A percentile compares a stretch with the other conserved stretches of the same genome.
phyloP scores from a whole-genome alignment of 2,888 invertebrate species.

The Amitus sp. region DNA sequence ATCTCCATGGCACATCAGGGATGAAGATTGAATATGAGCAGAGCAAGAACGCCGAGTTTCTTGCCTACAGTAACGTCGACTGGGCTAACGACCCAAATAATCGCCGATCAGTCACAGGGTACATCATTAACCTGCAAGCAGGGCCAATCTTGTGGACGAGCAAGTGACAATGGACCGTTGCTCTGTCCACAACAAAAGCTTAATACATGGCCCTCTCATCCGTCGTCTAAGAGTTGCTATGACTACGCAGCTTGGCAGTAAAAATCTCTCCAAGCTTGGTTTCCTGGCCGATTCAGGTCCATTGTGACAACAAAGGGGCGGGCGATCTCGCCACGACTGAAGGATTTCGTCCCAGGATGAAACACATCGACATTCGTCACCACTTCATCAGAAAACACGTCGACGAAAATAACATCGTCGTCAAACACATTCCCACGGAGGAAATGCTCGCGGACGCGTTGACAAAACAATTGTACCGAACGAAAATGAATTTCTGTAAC shows the following conservation, averaged over 20 bases:
- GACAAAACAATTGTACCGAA: not conserved
- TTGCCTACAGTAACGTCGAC: slow-evolving; percentile 17
- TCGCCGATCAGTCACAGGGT: slow-evolving; percentile 46
- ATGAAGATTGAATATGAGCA: slow-evolving; percentile 7
- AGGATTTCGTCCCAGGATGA: not conserved
- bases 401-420: not conserved
- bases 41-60: not conserved
- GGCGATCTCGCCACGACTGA: not conserved
- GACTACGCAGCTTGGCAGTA: not conserved
- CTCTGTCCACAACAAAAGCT: slow-evolving; percentile 39
- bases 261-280: not conserved
- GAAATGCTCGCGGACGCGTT: not conserved
- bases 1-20: slow-evolving; percentile 23
- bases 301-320: not conserved
- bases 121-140: slow-evolving; percentile 42
- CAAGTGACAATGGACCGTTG: slow-evolving; percentile 44
- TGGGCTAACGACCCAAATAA: slow-evolving; percentile 42
- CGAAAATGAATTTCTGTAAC: too few relatives aligned
- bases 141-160: slow-evolving; percentile 49
- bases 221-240: not conserved
- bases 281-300: not conserved
- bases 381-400: not conserved
- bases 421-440: not conserved
- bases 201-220: not conserved
- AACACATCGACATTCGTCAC: not conserved